Base-by-base conservation (phyloP, 2,888 invertebrate genomes). In the Ornithoptera priamus region DNA sequence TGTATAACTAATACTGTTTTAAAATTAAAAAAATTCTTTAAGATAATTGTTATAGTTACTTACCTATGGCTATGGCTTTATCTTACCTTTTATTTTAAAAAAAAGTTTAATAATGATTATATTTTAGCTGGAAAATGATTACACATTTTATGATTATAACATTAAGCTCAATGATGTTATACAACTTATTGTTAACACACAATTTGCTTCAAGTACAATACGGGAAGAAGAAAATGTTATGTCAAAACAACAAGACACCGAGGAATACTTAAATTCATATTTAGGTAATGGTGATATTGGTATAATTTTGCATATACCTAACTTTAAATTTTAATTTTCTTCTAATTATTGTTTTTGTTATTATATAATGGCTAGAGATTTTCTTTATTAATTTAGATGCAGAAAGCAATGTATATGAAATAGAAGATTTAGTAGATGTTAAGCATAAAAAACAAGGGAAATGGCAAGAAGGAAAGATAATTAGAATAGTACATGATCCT, bases 81-180 rank as follows among this genome's bases (percentile, higher is more conserved):
- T 30, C 30, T 0, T 30, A 3, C 30, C 3, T 4, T 30, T 30
- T 30, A 30, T 30, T 30, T 30, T 30, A 30, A 3, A 30, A 3
- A 30, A 3, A 30, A 30, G 30, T 30, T 30, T 4, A 30, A 30
- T 30, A 30, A 30, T 30, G 30, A 30, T 61, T 61, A 15, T n/a
- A 12, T 69, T 90, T 71, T 85, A 96, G 94, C 85, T 97, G 65
- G 95, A 96, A 82, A 94, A 96, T 93, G 95, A 94, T 0, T 95
- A 96, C 77, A 94, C 94, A 68, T 88, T 97, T 73, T 95, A 95
- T 82, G 96, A 97, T 83, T 97, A 97, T 80, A 94, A 94, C 78
- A 94, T 97, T 18, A 95, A 95, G 71, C 85, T 95, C 17, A 96
- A 96, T 85, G 96, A 96, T 84, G 95, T 96, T 22, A 94, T 97